Conservation (phyloP, 2,888 invertebrate species). For the Prosopocoilus inquinatus region DNA sequence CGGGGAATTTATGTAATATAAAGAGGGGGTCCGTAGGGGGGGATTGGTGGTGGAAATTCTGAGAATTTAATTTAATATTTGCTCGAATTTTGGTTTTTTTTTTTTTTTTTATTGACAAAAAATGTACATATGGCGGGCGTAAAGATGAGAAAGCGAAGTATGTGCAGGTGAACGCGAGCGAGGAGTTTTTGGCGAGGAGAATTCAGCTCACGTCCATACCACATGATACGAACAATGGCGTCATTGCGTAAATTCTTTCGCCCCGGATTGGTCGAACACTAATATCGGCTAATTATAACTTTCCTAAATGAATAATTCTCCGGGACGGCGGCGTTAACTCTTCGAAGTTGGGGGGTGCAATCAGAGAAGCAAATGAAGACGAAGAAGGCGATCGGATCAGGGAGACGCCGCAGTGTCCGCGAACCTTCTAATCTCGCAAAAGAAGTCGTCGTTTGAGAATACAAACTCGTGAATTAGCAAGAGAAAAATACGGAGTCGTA, state of each 20-base stretch:
- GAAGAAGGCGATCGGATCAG: no score
- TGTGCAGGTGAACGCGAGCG: no score
- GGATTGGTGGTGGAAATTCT: no score
- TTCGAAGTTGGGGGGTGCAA: background rate
- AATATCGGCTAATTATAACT: background rate
- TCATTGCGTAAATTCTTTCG: constrained; percentile 14
- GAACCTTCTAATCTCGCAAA: constrained; percentile 39
- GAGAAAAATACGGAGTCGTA: constrained; percentile 44
- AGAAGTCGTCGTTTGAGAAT: constrained; percentile 41
- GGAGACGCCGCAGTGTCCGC: constrained; percentile 37
- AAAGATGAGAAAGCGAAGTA: no score
- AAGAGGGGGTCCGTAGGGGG: no score
- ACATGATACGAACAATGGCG: constrained; percentile 16
- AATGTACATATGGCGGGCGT: no score
- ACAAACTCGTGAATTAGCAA: constrained; percentile 46
- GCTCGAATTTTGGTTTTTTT: no score
- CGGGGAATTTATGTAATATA: no score
- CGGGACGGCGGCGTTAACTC: background rate
- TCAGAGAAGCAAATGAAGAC: no score
- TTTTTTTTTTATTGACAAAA: no score
- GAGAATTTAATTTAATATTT: no score
- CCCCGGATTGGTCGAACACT: no score
- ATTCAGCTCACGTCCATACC: constrained; percentile 20
- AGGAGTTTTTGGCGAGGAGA: background rate
- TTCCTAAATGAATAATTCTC: background rate